Conservation (phyloP, 2,113 vertebrate species). For the Willisornis vidua region DNA sequence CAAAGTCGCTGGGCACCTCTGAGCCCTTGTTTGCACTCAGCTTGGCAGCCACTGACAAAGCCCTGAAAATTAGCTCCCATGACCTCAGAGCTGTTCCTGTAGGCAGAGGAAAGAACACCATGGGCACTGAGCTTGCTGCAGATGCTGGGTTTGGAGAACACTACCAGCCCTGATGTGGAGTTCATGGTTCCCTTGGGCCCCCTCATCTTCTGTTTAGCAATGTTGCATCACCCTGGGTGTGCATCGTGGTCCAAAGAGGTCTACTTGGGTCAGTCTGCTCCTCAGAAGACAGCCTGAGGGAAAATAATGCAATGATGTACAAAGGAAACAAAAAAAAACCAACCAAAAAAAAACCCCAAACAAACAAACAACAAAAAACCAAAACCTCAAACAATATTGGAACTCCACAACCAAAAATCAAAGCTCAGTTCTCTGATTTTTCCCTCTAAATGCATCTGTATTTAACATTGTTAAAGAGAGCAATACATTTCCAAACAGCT, state of each 20-base stretch:
- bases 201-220: neutral
- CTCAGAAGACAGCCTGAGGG: neutral
- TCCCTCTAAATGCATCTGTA: neutral
- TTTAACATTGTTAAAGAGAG: neutral
- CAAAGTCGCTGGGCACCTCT: neutral
- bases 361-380: neutral
- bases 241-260: neutral
- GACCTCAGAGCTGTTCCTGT: neutral
- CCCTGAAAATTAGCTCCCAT: neutral
- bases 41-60: neutral
- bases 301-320: neutral
- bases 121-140: neutral
- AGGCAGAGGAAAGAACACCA: neutral
- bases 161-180: fast-evolving
- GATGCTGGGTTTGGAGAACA: neutral
- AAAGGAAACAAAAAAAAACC: neutral
- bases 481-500: neutral
- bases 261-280: neutral
- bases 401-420: neutral
- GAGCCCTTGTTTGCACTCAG: neutral
- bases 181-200: neutral
- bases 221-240: neutral
- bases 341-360: no score
- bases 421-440: neutral
- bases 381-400: neutral